Evolutionary conservation across 2,888 invertebrate species (phyloP), one percentile per base, ranked within the genome.

Genomic region (Caenorhabditis drosophilae): DNA sequence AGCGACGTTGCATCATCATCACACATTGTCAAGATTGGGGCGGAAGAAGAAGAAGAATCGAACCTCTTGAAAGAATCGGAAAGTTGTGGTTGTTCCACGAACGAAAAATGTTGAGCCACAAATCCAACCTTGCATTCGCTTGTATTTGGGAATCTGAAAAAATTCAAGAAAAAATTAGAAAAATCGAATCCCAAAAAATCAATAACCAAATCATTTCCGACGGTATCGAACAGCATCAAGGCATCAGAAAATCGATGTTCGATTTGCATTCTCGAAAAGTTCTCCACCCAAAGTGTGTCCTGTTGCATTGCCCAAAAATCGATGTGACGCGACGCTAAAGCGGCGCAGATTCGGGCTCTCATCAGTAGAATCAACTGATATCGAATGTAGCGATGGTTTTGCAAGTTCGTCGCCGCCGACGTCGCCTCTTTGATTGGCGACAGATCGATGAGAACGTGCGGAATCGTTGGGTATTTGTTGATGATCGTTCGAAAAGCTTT

Each of bases 221-320:
- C 67, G 0, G 66, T 67, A 36, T 74, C 74, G 27, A 74, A 74
- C 1, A 74, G 18, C 59, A 74, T 45, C 23, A 59, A 25, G 1
- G 55, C 49, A 31, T 73, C 49, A 1, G 67, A 51, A 41, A 62
- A 69, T 25, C 56, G 12, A 0, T 66, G 49, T 41, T 74, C 74
- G n/a, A 74, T 12, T n/a, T 49, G 23, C 61, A 74, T 58, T 35
- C 56, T 50, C n/a, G 53, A 61, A 31, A 74, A 69, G 40, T 74
- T 70, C 9, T 56, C 63, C 25, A 69, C 66, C 74, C 74, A 74
- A 9, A 74, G 25, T 11, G 71, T 58, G 44, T 74, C 74, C 59
- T 74, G 74, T 55, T 74, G 74, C 70, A 74, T 71, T 15, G 71
- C 69, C 74, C 74, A 74, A 45, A 71, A 74, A 40, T 59, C 49